Evolutionary conservation across 2,113 vertebrate species (phyloP), one percentile per base, ranked within the genome.

Genomic region (Leiothrix lutea): DNA sequence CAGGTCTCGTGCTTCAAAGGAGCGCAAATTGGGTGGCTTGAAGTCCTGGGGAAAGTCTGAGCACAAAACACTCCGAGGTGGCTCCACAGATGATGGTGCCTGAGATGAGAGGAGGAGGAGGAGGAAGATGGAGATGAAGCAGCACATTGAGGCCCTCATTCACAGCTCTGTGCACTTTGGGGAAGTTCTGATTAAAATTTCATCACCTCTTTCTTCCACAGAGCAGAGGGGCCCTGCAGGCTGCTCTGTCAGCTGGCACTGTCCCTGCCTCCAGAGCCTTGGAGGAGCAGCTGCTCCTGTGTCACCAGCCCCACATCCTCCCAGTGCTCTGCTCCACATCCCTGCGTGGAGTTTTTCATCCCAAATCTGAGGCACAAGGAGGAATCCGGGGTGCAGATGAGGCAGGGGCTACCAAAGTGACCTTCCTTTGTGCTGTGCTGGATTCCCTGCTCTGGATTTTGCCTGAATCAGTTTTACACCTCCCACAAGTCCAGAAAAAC

Each of bases 21-120:
- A 83, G 58, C 8, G 1, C 61, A 75, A 81, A 19, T n/a, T 53
- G 80, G 73, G 54, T 3, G 0, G 2, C 61, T 86, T 6, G 8
- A 75, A 69, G 44, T 77, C 35, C 48, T 48, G 67, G 61, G 65
- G 75, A 80, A 79, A 78, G 45, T 17, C 71, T 88, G 79, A 61
- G 23, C 79, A 45, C 17, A 50, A 50, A 82, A 66, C 5, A 2
- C 78, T 75, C 31, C 0, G 1, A 45, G 84, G 21, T 24, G 45
- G 78, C 38, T 70, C 77, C 7, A n/a, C 64, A 80, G 42, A 19
- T 0, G 3, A 33, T 12, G 1, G 21, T 0, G 1, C 9, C 2
- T 16, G 65, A 50, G 95, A 33, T 17, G 61, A 78, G 88, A 84
- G 20, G 44, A 84, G 60, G 44, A 84, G 60, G 44, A 83, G 51